Evolutionary conservation across 2,113 vertebrate genomes (phyloP).

Genomic region (Silurus asotus): DNA sequence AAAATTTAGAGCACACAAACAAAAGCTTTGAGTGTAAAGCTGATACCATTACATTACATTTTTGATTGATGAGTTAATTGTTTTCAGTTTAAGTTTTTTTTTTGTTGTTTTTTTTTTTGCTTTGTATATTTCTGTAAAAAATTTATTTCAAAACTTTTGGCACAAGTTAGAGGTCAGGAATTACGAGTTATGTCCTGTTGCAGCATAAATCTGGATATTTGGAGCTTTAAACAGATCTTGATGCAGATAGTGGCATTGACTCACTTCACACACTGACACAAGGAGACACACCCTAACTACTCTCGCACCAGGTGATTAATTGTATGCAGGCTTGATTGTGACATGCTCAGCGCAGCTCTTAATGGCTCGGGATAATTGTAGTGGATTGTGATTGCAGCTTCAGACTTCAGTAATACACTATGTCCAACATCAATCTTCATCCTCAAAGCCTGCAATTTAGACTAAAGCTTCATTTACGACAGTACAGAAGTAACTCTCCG

Average conservation of each 20-base stretch:
- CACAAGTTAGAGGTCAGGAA: not conserved
- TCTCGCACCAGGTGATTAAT: constrained; percentile 85
- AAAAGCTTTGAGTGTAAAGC: no score
- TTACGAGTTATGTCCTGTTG: not conserved
- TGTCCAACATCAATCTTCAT: constrained; percentile 90
- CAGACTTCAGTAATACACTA: constrained; percentile 81
- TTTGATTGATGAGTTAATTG: no score
- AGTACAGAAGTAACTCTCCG: constrained; percentile 63
- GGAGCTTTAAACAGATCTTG: not conserved
- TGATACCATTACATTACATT: no score
- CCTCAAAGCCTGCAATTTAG: constrained; percentile 81
- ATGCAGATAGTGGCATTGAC: not conserved
- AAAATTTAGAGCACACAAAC: no score
- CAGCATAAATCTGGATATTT: not conserved
- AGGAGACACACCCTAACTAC: not conserved
- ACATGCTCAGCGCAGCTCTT: constrained; percentile 93
- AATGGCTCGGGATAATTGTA: constrained; percentile 95
- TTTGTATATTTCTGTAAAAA: no score
- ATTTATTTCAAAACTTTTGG: no score
- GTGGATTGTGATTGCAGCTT: constrained; percentile 91
- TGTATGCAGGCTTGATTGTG: constrained; percentile 87
- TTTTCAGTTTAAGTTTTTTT: no score
- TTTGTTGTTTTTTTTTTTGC: no score
- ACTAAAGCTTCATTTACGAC: constrained; percentile 86
- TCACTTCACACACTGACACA: not conserved